Evolutionary conservation across 2,113 vertebrate species (phyloP).

Genomic region (Thalassarche chlororhynchos): DNA sequence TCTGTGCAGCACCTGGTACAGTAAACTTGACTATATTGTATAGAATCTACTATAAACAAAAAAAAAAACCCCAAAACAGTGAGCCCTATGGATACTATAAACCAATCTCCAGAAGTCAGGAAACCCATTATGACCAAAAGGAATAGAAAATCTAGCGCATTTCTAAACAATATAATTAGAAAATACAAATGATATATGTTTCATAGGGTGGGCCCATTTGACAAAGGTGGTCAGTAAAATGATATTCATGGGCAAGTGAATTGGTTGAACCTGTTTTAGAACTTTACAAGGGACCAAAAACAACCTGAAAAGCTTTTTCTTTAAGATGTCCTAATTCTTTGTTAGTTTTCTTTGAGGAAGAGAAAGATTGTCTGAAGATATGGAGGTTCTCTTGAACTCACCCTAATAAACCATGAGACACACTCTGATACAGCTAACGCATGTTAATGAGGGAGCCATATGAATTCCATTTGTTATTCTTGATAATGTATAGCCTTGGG

Average conservation of each 20-base stretch:
- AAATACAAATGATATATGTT: not conserved
- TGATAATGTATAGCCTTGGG: constrained; percentile 41
- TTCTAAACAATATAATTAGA: not conserved
- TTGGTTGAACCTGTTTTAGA: not conserved
- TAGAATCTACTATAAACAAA: not conserved
- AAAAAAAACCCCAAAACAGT: not conserved
- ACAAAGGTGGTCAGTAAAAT: not conserved
- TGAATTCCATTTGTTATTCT: constrained; percentile 59
- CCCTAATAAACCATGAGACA: not conserved
- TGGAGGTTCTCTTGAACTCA: constrained; percentile 13
- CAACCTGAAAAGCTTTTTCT: not conserved
- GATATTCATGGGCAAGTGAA: not conserved
- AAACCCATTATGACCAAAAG: not conserved
- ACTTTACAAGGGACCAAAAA: not conserved
- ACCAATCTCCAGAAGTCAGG: not conserved
- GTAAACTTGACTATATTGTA: not conserved
- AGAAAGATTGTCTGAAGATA: not conserved
- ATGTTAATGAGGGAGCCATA: constrained; percentile 29
- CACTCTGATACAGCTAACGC: constrained; percentile 4
- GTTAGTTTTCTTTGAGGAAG: not conserved
- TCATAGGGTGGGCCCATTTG: not conserved
- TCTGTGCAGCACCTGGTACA: not conserved
- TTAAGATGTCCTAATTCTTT: not conserved
- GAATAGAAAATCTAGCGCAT: not conserved
- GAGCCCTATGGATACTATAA: not conserved